phyloP scores from a whole-genome alignment of 2,113 vertebrate genomes.

The Cynopterus brachyotis region DNA sequence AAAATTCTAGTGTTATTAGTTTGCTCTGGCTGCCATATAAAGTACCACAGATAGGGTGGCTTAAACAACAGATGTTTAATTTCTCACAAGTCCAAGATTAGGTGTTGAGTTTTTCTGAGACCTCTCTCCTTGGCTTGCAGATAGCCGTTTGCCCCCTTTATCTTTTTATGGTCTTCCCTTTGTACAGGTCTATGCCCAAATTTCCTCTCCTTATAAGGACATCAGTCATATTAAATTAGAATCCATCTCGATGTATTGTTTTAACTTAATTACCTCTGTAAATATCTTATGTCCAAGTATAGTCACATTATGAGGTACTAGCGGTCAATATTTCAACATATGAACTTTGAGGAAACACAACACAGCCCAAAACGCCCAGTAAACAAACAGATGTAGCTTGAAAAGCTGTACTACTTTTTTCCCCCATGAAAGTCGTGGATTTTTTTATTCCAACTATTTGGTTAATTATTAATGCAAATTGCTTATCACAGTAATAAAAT shows the following conservation, averaged over 20 bases:
- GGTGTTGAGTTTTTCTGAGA: neutral
- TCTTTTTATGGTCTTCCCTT: neutral
- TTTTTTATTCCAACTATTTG: neutral
- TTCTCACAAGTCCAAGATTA: neutral
- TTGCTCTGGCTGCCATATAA: neutral
- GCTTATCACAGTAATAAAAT: neutral
- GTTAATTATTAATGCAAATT: neutral
- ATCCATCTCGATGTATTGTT: neutral
- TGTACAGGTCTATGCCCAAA: neutral
- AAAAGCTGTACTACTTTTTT: neutral
- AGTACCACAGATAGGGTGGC: neutral
- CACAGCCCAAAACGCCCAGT: neutral
- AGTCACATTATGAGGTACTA: neutral
- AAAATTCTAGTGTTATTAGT: neutral
- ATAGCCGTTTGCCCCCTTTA: neutral
- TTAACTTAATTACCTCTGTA: neutral
- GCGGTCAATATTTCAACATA: neutral
- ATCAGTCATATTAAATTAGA: neutral
- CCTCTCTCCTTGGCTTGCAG: neutral
- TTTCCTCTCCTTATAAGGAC: neutral
- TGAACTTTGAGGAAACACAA: neutral
- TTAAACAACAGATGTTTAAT: neutral
- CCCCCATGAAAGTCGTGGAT: neutral
- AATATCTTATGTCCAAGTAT: neutral
- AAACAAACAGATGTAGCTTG: neutral